Percentiles rank a stretch among this genome's conserved stretches.
These are phyloP conservation scores for Teleogryllus oceanicus DNA, from an alignment of 2,888 invertebrate genomes.

Conservation along the genomic window DNA sequence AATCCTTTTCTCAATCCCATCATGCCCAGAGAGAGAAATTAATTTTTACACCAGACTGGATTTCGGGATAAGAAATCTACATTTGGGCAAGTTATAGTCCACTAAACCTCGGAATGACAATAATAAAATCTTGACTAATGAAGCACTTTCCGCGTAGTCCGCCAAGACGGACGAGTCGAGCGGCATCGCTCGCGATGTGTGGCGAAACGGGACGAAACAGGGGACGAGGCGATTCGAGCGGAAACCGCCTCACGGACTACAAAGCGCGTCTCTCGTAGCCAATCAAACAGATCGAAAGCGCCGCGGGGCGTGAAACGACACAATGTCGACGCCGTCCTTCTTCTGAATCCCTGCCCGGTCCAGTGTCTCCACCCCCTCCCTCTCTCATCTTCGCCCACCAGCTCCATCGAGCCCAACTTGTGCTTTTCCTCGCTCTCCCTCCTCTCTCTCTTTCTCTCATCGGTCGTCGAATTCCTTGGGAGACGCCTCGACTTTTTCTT, in stretches of 20 bases:
- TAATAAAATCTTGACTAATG: neutral
- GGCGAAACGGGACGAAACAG: neutral
- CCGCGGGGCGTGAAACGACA: constrained; percentile 6
- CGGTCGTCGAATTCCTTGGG: neutral
- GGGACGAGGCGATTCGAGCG: neutral
- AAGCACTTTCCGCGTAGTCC: neutral
- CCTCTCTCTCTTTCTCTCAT: neutral
- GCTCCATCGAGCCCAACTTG: neutral
- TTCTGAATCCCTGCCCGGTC: neutral
- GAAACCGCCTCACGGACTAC: neutral
- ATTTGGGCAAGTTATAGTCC: neutral
- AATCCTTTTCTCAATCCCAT: neutral
- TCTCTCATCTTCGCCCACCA: too few species aligned
- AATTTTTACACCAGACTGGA: neutral
- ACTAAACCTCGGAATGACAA: neutral
- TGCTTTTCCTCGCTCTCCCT: neutral
- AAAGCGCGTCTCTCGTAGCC: constrained; percentile 1
- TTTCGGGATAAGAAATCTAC: neutral
- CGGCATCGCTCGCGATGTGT: neutral
- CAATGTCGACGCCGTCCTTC: constrained; percentile 18
- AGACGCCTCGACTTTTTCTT: constrained; percentile 1
- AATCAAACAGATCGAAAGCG: constrained; percentile 9
- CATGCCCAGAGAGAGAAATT: neutral
- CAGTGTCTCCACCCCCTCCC: neutral
- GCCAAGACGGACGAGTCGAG: neutral